Evolutionary conservation across 1,140 invertebrate species (phyloP).

Genomic region (Euschistus heros): DNA sequence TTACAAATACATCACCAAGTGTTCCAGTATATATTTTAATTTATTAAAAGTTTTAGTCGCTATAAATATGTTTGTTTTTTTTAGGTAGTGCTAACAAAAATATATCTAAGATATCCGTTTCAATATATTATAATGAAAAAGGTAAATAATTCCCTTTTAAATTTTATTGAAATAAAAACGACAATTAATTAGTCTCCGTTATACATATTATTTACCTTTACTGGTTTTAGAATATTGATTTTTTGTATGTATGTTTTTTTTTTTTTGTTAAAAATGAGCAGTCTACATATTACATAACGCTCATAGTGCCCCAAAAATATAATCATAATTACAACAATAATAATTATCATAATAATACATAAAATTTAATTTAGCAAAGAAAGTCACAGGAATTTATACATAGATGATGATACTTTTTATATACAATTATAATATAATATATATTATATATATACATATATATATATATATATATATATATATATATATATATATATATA

Average conservation of each 20-base stretch:
- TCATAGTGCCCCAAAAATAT: conserved; percentile 19
- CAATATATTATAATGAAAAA: not conserved
- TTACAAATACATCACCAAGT: too few species aligned
- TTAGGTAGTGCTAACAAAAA: too few species aligned
- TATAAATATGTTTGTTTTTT: too few species aligned
- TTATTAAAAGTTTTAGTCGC: too few species aligned
- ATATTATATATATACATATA: not conserved
- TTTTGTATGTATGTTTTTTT: conserved; percentile 12
- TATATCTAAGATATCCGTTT: too few species aligned
- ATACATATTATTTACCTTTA: conserved; percentile 16
- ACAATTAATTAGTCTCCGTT: conserved; percentile 15
- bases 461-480: too few species aligned
- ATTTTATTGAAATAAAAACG: conserved; percentile 20
- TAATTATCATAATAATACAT: conserved; percentile 15
- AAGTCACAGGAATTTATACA: conserved; percentile 17
- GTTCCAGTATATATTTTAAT: too few species aligned
- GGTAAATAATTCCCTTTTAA: conserved; percentile 10
- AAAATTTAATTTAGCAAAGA: conserved; percentile 8
- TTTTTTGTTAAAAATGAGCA: conserved; percentile 20
- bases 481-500: too few species aligned
- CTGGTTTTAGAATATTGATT: conserved; percentile 16
- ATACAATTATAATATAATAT: too few species aligned
- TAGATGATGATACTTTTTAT: conserved; percentile 13
- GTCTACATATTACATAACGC: conserved; percentile 20
- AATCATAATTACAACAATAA: conserved; percentile 15